Base-by-base conservation (phyloP, 1,140 invertebrate species). In the Drosophila ambigua region DNA sequence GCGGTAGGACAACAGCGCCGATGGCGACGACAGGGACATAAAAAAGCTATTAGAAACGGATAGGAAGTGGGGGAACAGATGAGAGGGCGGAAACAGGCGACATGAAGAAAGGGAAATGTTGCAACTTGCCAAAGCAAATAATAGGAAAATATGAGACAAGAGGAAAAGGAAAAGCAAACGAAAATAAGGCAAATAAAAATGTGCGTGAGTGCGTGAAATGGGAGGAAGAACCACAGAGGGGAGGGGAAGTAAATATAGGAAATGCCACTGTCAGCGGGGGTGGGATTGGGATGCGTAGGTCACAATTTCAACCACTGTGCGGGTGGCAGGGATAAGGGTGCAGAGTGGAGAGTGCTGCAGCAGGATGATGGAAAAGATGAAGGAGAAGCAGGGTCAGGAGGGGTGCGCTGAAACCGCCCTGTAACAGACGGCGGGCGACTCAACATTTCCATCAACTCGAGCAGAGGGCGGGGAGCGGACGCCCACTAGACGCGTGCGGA, bases 241-340 rank as follows among this genome's bases (percentile, higher is more conserved):
- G 48, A 16, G 45, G 49, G 16, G 26, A 2, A 35, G 26, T 39
- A 39, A 39, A 39, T 39, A 39, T 39, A 35, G 50, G 64, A 69
- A 54, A 48, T 55, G 61, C 48, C 41, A 59, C 59, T 44, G 72
- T 53, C 72, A 51, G 44, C 72, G 69, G 71, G 71, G 72, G 61
- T 75, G 72, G 61, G 23, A 57, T 24, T 53, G 51, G 51, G 26
- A 13, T 66, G 26, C 63, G 48, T 72, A 71, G 75, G 75, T 78
- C 69, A 72, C 76, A 65, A 61, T 73, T 84, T 81, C 82, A 79
- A 83, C 79, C 79, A 83, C 79, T 84, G 72, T 68, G 35, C 52
- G 45, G 64, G 45, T 59, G 59, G 67, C 68, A 73, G 57, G 68
- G 50, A 62, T 43, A 72, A 55, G 58, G 51, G 39, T 64, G 63